Conservation (phyloP, 2,797 vertebrate genomes). For the Neostethus bicornis region DNA sequence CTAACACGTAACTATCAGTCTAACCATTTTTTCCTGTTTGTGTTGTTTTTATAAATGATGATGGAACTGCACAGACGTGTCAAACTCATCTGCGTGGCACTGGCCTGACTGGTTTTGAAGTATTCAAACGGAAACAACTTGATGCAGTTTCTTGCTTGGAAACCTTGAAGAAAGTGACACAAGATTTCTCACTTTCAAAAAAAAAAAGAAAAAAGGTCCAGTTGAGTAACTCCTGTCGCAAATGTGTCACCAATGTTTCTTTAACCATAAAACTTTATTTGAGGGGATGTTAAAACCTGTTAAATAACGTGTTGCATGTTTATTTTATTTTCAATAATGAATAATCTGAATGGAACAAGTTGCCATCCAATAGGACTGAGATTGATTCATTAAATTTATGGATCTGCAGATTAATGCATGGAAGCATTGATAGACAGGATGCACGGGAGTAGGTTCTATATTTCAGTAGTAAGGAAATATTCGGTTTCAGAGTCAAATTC, state of each 20-base stretch:
- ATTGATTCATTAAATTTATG: conserved; percentile 1
- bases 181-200: not conserved
- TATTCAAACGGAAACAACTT: not conserved
- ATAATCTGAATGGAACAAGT: not conserved
- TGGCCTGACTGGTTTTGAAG: not conserved
- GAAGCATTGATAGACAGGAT: conserved; percentile 12
- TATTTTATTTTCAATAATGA: not conserved
- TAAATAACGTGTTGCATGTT: not conserved
- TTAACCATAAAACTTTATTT: too few relatives aligned
- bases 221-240: not conserved
- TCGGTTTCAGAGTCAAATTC: conserved; percentile 50
- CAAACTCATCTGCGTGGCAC: not conserved
- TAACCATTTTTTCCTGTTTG: too few relatives aligned
- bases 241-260: too few relatives aligned
- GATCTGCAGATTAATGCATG: not conserved
- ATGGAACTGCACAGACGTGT: conserved; percentile 2
- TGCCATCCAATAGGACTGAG: not conserved
- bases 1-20: too few relatives aligned
- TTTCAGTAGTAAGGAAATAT: conserved; percentile 40
- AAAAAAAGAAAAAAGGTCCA: too few relatives aligned
- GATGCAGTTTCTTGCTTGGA: not conserved
- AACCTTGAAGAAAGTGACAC: not conserved
- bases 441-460: conserved; percentile 20
- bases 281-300: too few relatives aligned
- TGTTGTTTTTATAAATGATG: not conserved